Evolutionary conservation across 1,140 invertebrate species (phyloP).

Genomic region (Drosophila mojavensis): DNA sequence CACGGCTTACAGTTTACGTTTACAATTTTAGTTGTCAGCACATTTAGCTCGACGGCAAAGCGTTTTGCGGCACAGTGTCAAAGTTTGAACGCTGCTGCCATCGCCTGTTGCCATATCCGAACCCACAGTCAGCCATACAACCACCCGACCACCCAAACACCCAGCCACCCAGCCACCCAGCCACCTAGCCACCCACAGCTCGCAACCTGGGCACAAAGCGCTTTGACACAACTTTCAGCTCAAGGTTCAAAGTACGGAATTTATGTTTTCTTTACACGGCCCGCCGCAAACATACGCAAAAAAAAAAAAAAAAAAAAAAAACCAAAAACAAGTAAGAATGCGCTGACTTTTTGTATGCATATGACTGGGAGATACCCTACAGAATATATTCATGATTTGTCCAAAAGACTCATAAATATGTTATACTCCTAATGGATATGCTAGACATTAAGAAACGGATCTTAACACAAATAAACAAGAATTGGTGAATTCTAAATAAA

Average conservation of each 20-base stretch:
- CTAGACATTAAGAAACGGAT: no score
- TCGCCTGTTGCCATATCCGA: conserved; percentile 36
- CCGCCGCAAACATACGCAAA: conserved; percentile 50
- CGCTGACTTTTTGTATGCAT: no score
- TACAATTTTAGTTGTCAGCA: conserved; percentile 60
- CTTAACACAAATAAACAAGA: no score
- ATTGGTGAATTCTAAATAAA: no score
- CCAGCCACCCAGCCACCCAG: conserved; percentile 7
- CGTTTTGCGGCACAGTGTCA: conserved; percentile 52
- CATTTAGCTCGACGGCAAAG: conserved; percentile 37
- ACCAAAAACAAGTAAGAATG: conserved; percentile 15
- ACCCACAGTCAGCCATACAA: neutral
- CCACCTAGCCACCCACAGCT: conserved; percentile 5
- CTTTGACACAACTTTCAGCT: conserved; percentile 60
- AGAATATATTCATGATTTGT: no score
- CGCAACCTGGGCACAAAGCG: conserved; percentile 53
- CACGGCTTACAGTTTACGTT: conserved; percentile 22
- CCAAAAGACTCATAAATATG: no score
- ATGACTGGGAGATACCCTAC: neutral
- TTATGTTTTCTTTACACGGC: conserved; percentile 59
- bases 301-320: conserved; percentile 25
- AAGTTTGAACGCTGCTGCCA: conserved; percentile 39
- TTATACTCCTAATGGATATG: no score
- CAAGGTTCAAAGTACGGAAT: conserved; percentile 67
- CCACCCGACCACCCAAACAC: neutral